Evolutionary conservation across 2,888 invertebrate genomes (phyloP).

Genomic region (Apamea epomidion): DNA sequence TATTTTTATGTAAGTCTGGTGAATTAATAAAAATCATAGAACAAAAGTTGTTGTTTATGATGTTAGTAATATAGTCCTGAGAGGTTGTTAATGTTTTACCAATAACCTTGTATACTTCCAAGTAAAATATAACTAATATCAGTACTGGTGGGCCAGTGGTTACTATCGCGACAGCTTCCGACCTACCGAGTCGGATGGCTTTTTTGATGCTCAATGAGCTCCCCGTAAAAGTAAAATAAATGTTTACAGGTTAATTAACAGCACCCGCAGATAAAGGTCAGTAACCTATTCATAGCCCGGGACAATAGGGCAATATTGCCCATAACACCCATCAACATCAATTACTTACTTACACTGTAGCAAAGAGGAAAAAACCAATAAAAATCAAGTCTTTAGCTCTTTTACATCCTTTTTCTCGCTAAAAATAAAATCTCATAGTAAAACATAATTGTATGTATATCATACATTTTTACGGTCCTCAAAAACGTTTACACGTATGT

Average conservation of each 20-base stretch:
- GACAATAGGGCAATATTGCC: slow-evolving; percentile 3
- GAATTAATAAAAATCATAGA: too few species aligned
- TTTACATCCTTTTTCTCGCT: slow-evolving; percentile 13
- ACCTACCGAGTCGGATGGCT: too few species aligned
- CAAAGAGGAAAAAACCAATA: slow-evolving; percentile 13
- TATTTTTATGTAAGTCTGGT: too few species aligned
- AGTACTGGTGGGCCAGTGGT: too few species aligned
- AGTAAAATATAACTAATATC: too few species aligned
- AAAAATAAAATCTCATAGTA: slow-evolving; percentile 45
- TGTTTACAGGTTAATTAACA: not conserved
- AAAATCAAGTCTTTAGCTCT: slow-evolving; percentile 17
- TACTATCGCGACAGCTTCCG: too few species aligned
- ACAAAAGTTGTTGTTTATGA: too few species aligned
- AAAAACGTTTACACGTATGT: slow-evolving; percentile 22
- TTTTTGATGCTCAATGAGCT: not conserved
- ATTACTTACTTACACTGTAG: not conserved
- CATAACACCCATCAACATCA: slow-evolving; percentile 20
- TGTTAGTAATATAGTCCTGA: too few species aligned
- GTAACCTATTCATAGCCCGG: slow-evolving; percentile 3
- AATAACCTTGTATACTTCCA: too few species aligned
- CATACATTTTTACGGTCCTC: slow-evolving; percentile 33
- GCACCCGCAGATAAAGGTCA: slow-evolving; percentile 12
- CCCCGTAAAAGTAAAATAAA: not conserved
- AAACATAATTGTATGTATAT: slow-evolving; percentile 55
- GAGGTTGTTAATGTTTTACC: too few species aligned